Percentiles rank a stretch among this genome's conserved stretches.
Conservation (phyloP, 1,140 invertebrate genomes). For the Nephotettix cincticeps region DNA sequence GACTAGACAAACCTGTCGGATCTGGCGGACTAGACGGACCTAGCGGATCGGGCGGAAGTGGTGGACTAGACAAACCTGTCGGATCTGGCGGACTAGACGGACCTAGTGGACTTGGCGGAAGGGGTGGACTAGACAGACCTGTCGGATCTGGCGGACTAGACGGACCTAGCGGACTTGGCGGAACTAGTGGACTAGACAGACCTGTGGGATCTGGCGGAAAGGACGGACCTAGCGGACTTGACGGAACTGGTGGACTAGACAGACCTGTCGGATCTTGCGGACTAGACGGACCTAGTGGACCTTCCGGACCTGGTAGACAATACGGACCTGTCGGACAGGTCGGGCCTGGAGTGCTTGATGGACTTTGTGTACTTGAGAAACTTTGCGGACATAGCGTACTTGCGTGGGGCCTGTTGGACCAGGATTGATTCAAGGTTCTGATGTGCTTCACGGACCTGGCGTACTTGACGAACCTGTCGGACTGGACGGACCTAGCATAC, state of each 20-base stretch:
- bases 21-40: not conserved
- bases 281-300: not conserved
- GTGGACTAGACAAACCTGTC: no score
- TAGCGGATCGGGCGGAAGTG: no score
- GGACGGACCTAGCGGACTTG: not conserved
- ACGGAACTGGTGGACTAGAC: not conserved
- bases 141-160: not conserved
- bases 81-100: no score
- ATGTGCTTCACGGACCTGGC: not conserved
- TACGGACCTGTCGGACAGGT: no score
- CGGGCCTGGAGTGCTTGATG: not conserved
- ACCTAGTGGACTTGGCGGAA: not conserved
- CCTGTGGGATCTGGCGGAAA: not conserved
- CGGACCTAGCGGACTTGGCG: not conserved
- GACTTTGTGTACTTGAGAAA: not conserved
- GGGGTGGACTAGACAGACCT: not conserved
- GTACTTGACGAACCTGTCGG: not conserved
- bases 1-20: not conserved
- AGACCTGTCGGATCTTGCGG: not conserved
- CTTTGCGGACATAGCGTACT: not conserved
- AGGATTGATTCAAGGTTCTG: not conserved
- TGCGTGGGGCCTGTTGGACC: not conserved
- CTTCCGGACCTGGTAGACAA: not conserved
- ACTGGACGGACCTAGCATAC: not conserved
- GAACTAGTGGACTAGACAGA: not conserved